Conservation (phyloP, 23 tunicate genomes). For the Trididemnum miniatum region DNA sequence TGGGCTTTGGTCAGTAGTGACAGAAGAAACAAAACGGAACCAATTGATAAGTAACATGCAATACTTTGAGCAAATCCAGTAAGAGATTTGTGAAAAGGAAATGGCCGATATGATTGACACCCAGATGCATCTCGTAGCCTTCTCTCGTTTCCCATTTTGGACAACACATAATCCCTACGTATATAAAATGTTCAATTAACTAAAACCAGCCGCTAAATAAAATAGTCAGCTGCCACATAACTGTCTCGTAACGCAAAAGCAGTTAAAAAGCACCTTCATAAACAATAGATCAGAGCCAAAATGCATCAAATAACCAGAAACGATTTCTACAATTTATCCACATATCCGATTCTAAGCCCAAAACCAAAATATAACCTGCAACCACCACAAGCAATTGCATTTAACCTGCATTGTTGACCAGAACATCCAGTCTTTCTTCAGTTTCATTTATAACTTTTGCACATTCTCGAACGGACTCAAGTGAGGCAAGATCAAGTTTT, state of each 20-base stretch:
- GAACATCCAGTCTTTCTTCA: conserved; percentile 42
- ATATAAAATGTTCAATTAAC: no score
- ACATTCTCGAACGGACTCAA: conserved; percentile 54
- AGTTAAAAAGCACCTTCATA: no score
- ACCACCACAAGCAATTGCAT: not conserved
- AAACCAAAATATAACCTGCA: not conserved
- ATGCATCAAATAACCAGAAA: no score
- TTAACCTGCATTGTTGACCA: conserved; percentile 69
- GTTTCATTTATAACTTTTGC: conserved; percentile 42
- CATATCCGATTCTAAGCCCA: not conserved
- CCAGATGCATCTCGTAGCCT: conserved; percentile 62
- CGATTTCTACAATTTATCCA: no score
- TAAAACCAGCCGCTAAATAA: no score
- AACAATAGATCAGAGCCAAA: no score
- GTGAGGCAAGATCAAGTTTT: conserved; percentile 10
- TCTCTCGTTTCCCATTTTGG: conserved; percentile 58
- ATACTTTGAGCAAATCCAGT: conserved; percentile 56
- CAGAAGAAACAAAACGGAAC: no score
- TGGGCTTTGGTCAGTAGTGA: no score
- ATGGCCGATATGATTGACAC: conserved; percentile 68
- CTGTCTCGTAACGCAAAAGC: no score
- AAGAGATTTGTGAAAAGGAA: conserved; percentile 56
- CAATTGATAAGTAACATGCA: no score
- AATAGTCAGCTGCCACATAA: no score
- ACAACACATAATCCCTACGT: conserved; percentile 60